Percentiles rank a stretch among this genome's conserved stretches.
Conservation (phyloP, 2,797 vertebrate genomes). For the Caiman crocodilus region DNA sequence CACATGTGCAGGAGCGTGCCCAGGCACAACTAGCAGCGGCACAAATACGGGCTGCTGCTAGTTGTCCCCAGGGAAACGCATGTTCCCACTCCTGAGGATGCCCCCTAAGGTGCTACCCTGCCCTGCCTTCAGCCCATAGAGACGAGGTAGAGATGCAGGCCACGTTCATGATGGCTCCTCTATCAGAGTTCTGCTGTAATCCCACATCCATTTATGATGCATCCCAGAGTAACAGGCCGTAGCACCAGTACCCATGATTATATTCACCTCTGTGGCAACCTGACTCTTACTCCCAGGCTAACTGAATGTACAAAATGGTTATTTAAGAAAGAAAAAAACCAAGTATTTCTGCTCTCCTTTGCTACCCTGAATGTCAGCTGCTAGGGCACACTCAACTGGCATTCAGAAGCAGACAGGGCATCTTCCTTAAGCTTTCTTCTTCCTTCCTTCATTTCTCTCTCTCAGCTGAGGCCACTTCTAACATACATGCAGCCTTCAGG, state of each 20-base stretch:
- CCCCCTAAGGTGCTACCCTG: no score
- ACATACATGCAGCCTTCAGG: background rate
- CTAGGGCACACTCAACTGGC: background rate
- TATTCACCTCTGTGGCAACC: background rate
- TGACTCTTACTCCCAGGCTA: background rate
- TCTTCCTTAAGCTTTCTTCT: background rate
- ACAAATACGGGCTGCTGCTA: no score
- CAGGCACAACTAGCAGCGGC: no score
- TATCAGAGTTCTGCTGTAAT: background rate
- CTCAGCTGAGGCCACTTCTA: fast-evolving
- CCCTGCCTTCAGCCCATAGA: background rate
- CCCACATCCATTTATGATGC: background rate
- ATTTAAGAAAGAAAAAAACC: background rate
- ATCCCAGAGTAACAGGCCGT: slow-evolving; percentile 24
- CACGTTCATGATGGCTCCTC: background rate
- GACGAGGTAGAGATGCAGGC: background rate
- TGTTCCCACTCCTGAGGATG: no score
- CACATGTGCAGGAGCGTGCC: no score
- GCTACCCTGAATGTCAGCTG: background rate
- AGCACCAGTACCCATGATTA: background rate
- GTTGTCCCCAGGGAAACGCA: no score
- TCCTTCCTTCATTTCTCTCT: background rate
- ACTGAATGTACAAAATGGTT: background rate
- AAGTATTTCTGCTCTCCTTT: background rate
- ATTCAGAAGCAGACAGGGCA: background rate